Evolutionary conservation across 2,797 vertebrate genomes (phyloP), one percentile per base, ranked within the genome.

Genomic region (Cynodonichthys magdalenae): DNA sequence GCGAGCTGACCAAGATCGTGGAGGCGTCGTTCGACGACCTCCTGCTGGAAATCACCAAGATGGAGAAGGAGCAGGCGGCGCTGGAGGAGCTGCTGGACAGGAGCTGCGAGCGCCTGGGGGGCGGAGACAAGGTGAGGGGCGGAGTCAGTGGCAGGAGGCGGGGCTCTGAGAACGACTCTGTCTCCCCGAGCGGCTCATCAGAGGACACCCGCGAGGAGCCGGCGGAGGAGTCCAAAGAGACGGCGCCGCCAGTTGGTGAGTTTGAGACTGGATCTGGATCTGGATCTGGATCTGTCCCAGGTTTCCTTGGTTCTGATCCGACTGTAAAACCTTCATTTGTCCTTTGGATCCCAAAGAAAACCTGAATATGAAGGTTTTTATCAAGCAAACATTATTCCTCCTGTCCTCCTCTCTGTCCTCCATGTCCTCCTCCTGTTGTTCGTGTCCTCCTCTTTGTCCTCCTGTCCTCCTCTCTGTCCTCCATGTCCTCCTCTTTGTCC

Each of bases 21-120:
- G 93, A 94, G 77, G 92, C 93, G 4, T 93, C 92, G 9, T 93
- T 91, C 0, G 93, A 94, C 0, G 93, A 94, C 86, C 88, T 94
- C 27, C 87, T 94, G 45, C 83, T 91, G 79, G 93, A 94, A 74
- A 89, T 94, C 83, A 89, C 85, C 29, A 92, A 92, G 80, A 92
- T 92, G 80, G 93, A 94, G 70, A 34, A 60, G 4, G 93, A 94
- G 79, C 89, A 90, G 57, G 69, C 68, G 45, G 20, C 29, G 5
- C 80, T 94, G 79, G 86, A 85, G 78, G 84, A 89, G 69, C 46
- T 62, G 3, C 71, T 1, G 27, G 74, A 41, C 17, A 28, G 42
- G 29, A 15, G 24, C 51, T 14, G 18, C 1, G 54, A 45, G n/a
- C 34, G 15, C 8, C 42, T 14, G 9, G 48, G 3, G 20, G 61